phyloP scores from a whole-genome alignment of 2,113 vertebrate genomes.

The Brienomyrus longianalis region DNA sequence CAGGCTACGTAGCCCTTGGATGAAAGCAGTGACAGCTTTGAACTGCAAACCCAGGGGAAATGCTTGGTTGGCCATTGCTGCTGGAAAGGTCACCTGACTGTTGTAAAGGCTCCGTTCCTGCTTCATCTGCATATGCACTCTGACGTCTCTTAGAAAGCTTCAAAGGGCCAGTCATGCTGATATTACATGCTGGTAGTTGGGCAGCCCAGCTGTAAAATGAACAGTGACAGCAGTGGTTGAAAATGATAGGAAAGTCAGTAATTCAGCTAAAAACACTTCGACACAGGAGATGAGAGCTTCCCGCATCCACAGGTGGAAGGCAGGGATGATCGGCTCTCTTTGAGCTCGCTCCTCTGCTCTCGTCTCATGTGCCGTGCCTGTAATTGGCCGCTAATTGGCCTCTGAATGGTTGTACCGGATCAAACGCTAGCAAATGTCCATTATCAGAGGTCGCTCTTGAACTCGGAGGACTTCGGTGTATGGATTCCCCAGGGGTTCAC shows the following conservation, averaged over 20 bases:
- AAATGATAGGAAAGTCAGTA: neutral
- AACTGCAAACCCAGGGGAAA: constrained; percentile 3
- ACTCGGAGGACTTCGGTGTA: neutral
- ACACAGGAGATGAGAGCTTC: neutral
- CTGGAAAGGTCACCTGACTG: constrained; percentile 8
- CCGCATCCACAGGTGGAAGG: neutral
- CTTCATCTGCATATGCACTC: constrained; percentile 1
- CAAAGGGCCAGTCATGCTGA: neutral
- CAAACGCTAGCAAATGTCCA: constrained; percentile 58
- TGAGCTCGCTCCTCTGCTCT: neutral
- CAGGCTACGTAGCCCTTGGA: neutral
- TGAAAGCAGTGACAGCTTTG: neutral
- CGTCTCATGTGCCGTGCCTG: constrained; percentile 41
- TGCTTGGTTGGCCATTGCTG: constrained; percentile 5
- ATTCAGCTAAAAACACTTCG: neutral
- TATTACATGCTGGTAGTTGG: neutral
- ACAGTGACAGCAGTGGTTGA: neutral
- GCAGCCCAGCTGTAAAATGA: constrained; percentile 3
- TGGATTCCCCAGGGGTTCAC: neutral
- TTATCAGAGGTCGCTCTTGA: constrained; percentile 49
- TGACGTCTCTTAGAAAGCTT: neutral
- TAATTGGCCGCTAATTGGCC: constrained; percentile 51
- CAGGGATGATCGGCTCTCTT: neutral
- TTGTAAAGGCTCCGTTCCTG: neutral
- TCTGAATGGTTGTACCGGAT: constrained; percentile 59